Evolutionary conservation across 1,140 invertebrate species (phyloP).

Genomic region (Chironomus tepperi): DNA sequence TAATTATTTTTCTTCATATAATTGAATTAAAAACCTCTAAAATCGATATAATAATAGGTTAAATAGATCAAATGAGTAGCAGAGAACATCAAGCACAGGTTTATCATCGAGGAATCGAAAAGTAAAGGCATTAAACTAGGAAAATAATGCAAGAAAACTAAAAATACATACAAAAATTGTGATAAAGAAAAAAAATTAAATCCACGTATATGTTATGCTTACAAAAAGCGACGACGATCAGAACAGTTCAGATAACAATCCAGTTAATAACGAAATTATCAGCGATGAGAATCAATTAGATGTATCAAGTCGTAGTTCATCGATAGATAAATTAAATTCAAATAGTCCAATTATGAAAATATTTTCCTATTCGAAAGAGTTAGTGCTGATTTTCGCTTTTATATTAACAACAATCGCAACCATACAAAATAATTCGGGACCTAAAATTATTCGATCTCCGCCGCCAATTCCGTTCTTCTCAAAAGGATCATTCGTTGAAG

Average conservation of each 20-base stretch:
- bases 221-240: not conserved
- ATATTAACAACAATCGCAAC: conserved; percentile 47
- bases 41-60: not conserved
- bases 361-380: conserved; percentile 31
- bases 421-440: conserved; percentile 51
- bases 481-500: conserved; percentile 52
- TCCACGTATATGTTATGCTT: not conserved
- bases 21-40: not conserved
- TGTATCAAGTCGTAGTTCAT: not conserved
- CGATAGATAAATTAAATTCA: conserved; percentile 2
- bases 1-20: not conserved
- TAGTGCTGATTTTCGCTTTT: conserved; percentile 39
- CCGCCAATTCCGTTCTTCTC: conserved; percentile 59
- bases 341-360: conserved; percentile 3
- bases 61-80: not conserved
- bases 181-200: not conserved
- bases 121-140: not conserved
- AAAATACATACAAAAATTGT: not conserved
- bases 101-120: not conserved
- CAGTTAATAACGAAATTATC: not conserved
- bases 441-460: conserved; percentile 56
- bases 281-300: not conserved
- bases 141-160: not conserved
- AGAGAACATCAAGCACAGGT: not conserved
- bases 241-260: not conserved